Evolutionary conservation across 2,113 vertebrate species (phyloP).

Genomic region (Loxodonta africana): DNA sequence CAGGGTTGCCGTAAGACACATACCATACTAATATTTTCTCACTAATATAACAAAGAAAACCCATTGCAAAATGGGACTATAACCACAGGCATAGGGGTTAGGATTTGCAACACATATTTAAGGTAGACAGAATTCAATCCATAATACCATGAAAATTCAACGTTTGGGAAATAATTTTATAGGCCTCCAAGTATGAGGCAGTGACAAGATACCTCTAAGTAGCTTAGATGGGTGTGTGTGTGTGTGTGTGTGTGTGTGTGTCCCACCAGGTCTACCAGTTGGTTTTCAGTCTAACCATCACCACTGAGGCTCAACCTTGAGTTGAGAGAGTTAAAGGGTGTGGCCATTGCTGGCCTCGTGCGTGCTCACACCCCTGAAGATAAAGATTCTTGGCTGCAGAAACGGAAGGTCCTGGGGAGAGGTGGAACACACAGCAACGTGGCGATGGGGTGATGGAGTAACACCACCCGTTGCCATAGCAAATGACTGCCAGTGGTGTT

Average conservation of each 20-base stretch:
- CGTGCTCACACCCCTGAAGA: background rate
- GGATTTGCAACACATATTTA: too few relatives aligned
- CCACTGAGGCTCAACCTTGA: background rate
- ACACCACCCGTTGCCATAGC: slow-evolving; percentile 48
- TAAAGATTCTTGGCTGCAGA: background rate
- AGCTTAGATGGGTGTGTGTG: background rate
- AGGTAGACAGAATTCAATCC: too few relatives aligned
- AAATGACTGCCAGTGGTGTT: slow-evolving; percentile 61
- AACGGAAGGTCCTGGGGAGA: background rate
- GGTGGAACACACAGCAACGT: background rate
- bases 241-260: too few relatives aligned
- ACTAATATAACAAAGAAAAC: too few relatives aligned
- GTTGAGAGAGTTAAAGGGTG: background rate
- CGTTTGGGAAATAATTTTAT: background rate
- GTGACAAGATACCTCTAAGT: background rate
- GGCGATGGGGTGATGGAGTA: background rate
- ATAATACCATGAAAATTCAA: background rate
- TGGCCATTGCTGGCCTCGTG: background rate
- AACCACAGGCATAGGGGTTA: too few relatives aligned
- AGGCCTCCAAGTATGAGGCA: background rate
- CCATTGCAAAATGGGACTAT: too few relatives aligned
- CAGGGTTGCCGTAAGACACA: too few relatives aligned
- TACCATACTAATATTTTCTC: too few relatives aligned
- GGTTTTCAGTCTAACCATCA: background rate
- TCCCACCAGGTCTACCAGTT: background rate